A percentile compares a stretch with the other conserved stretches of the same genome.
These are phyloP conservation scores for Metallyticus violacea DNA, from an alignment of 2,888 invertebrate genomes.

Conservation along the genomic window DNA sequence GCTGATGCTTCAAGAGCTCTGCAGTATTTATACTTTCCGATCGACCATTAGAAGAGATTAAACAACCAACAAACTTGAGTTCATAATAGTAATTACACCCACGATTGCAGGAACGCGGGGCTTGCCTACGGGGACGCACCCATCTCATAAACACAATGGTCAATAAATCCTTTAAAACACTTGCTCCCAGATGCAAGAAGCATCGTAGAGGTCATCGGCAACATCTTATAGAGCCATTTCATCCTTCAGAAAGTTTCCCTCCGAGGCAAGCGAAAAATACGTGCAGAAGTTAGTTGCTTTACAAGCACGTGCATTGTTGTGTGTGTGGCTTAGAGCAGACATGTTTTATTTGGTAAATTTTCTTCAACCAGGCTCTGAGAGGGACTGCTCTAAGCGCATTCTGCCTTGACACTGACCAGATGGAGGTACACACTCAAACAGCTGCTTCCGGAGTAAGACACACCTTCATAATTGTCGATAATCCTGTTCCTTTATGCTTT, in stretches of 20 bases:
- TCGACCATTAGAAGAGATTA: background rate
- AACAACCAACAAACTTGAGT: background rate
- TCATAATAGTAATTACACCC: slow-evolving; percentile 4
- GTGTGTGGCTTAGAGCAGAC: background rate
- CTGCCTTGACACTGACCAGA: background rate
- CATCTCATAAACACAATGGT: slow-evolving; percentile 10
- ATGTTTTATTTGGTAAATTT: too few species aligned
- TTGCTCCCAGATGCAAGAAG: background rate
- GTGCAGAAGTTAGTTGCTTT: background rate
- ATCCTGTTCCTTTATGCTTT: too few species aligned
- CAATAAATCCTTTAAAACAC: slow-evolving; percentile 11
- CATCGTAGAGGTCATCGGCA: slow-evolving; percentile 6
- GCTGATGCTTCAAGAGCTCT: background rate
- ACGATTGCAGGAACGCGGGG: background rate
- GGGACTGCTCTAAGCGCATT: too few species aligned
- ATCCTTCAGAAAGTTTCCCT: background rate
- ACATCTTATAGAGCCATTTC: slow-evolving; percentile 4
- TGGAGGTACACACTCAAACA: background rate
- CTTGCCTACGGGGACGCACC: background rate
- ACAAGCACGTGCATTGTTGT: background rate
- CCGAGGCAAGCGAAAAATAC: background rate
- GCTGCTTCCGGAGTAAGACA: background rate
- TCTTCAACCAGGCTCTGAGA: background rate
- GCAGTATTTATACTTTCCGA: background rate
- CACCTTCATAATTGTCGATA: too few species aligned